Base-by-base conservation (phyloP, 2,888 invertebrate genomes). In the Drosophila multiciliata region DNA sequence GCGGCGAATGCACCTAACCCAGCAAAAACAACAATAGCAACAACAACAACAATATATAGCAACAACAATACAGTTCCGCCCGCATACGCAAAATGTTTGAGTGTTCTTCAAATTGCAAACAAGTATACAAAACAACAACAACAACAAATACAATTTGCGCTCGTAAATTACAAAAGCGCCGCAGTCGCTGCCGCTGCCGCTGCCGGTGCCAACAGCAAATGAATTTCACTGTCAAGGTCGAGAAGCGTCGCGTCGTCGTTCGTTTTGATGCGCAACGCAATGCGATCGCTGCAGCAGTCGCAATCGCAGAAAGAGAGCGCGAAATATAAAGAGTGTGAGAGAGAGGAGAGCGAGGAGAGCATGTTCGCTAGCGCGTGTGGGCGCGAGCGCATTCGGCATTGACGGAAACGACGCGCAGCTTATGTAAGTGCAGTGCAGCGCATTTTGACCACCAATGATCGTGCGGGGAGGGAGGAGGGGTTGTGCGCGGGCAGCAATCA, bases 141-240 rank as follows among this genome's bases (percentile, higher is more conserved):
- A 66, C 74, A 57, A 68, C 77, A 58, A 66, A 73, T 67, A 74
- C 81, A 78, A 82, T 79, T 84, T 83, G 81, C 71, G 81, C 82
- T 83, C 84, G 86, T 85, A 84, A 90, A 90, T 90, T 91, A 90
- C 86, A 85, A 91, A 87, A 90, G 78, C 85, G 78, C 45, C 78
- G 75, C 78, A 55, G 63, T 72, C 66, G 69, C 62, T 38, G 62
- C 26, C 70, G 59, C 23, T 23, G 23, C 23, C 23, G 23, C 66
- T 36, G 82, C 32, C 63, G 32, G 59, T 20, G 68, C 49, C 61
- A n/a, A 57, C 73, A 73, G 78, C 88, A 83, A 87, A 78, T 87
- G 82, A 83, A 87, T 91, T 91, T 91, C 91, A 92, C 83, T 91
- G 91, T 87, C 91, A 91, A 92, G 91, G 91, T 92, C 91, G 91